A percentile compares a stretch with the other conserved stretches of the same genome.
Evolutionary conservation across 2,797 vertebrate genomes (phyloP).

Genomic region (Pipistrellus pipistrellus): DNA sequence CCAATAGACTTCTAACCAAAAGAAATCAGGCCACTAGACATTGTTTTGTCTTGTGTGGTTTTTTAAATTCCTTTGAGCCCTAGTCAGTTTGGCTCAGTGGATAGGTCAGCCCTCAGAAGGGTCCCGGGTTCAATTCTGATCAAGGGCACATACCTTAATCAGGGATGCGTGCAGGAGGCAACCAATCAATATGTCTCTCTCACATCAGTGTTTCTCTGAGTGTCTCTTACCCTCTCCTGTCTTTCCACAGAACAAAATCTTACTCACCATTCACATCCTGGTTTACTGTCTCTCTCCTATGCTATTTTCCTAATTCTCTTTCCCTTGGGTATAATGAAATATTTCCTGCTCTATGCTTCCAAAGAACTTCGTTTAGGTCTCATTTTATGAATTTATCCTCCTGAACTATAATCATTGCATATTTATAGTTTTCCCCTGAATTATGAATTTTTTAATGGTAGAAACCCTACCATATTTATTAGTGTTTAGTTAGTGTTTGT

Average conservation of each 20-base stretch:
- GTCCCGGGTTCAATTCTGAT: no score
- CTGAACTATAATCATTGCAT: not conserved
- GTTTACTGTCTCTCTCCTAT: not conserved
- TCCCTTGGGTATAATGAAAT: constrained; percentile 12
- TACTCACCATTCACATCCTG: not conserved
- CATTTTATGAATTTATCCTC: not conserved
- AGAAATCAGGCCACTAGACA: not conserved
- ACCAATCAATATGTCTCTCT: no score
- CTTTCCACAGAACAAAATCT: not conserved
- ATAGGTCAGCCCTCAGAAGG: no score
- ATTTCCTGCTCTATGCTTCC: constrained; percentile 11
- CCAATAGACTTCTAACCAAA: not conserved
- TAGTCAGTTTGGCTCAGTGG: no score
- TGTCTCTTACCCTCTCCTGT: not conserved
- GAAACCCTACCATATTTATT: not conserved
- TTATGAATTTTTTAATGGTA: constrained; percentile 31
- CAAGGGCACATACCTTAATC: no score
- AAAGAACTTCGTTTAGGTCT: not conserved
- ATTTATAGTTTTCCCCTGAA: constrained; percentile 4
- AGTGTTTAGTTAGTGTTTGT: not conserved
- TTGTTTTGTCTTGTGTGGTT: not conserved
- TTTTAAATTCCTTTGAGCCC: no score
- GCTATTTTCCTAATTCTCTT: constrained; percentile 24
- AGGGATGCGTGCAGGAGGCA: no score
- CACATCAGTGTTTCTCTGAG: no score